Evolutionary conservation across 2,113 vertebrate genomes (phyloP).

Genomic region (Psittacula cyanocephala): DNA sequence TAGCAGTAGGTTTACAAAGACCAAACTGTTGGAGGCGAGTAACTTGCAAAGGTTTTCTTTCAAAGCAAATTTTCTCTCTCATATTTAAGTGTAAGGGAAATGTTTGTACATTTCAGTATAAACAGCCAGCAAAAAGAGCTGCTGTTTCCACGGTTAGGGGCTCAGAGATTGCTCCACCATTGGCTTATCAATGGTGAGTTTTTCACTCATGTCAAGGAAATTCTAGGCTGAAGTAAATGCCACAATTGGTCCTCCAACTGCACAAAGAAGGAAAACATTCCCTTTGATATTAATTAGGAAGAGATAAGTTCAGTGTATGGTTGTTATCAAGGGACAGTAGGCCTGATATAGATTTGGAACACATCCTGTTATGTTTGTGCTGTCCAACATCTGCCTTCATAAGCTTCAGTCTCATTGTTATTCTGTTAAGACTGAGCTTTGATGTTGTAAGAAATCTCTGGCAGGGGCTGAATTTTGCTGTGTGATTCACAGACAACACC

Average conservation of each 20-base stretch:
- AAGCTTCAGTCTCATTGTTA: not conserved
- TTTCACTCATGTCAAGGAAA: not conserved
- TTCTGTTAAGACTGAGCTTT: not conserved
- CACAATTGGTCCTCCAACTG: not conserved
- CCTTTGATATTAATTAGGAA: not conserved
- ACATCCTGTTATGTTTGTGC: not conserved
- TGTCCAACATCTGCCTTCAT: not conserved
- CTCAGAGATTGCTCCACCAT: not conserved
- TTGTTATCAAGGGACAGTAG: not conserved
- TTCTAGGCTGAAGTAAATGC: not conserved
- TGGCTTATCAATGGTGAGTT: not conserved
- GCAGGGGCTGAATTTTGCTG: not conserved
- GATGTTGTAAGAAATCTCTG: not conserved
- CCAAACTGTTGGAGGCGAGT: not conserved
- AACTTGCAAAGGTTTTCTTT: not conserved
- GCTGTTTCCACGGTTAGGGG: not conserved
- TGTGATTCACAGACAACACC: not conserved
- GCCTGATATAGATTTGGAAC: not conserved
- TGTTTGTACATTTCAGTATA: not conserved
- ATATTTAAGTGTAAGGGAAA: not conserved
- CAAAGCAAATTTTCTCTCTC: not conserved
- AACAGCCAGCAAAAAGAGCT: not conserved
- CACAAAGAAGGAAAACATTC: not conserved
- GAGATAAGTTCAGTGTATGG: accelerated
- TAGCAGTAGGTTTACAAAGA: not conserved